These are phyloP conservation scores for Elgonia sp. DNA, from an alignment of 2,888 invertebrate species.

Conservation along the genomic window DNA sequence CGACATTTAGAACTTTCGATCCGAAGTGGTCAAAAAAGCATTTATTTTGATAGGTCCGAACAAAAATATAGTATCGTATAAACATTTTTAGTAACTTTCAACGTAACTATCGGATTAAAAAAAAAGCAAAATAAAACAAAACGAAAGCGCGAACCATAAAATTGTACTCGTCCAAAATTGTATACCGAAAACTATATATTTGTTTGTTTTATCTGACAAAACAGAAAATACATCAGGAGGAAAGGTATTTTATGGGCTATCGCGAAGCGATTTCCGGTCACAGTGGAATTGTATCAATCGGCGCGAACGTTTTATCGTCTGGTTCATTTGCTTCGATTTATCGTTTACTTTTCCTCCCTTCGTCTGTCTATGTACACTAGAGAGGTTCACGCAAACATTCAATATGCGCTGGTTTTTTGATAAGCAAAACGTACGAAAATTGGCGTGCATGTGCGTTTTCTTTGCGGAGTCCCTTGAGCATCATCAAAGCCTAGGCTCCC, in stretches of 20 bases:
- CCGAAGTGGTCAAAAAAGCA: not conserved
- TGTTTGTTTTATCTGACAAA: conserved; percentile 54
- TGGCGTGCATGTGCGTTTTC: conserved; percentile 50
- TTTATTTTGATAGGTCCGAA: conserved; percentile 18
- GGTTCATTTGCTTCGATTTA: conserved; percentile 73
- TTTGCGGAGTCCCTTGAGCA: conserved; percentile 57
- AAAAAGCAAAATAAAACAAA: conserved; percentile 13
- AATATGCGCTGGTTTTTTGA: conserved; percentile 60
- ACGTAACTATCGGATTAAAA: conserved; percentile 40
- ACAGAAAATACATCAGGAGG: conserved; percentile 63
- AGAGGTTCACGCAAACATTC: conserved; percentile 43
- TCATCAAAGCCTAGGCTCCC: conserved; percentile 51
- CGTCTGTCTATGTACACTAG: conserved; percentile 31
- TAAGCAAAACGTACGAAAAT: conserved; percentile 64
- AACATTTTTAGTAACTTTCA: conserved; percentile 41
- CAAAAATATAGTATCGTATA: conserved; percentile 47
- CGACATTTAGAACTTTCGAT: not conserved
- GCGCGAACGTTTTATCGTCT: conserved; percentile 60
- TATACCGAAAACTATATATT: conserved; percentile 49
- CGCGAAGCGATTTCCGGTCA: conserved; percentile 72
- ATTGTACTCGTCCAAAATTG: conserved; percentile 29
- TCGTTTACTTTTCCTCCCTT: conserved; percentile 67
- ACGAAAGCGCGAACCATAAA: conserved; percentile 42
- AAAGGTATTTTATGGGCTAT: conserved; percentile 67
- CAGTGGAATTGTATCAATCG: conserved; percentile 68